Percentiles rank a stretch among this genome's conserved stretches.
phyloP scores from a whole-genome alignment of 2,888 invertebrate species.

The Acleris emargana region DNA sequence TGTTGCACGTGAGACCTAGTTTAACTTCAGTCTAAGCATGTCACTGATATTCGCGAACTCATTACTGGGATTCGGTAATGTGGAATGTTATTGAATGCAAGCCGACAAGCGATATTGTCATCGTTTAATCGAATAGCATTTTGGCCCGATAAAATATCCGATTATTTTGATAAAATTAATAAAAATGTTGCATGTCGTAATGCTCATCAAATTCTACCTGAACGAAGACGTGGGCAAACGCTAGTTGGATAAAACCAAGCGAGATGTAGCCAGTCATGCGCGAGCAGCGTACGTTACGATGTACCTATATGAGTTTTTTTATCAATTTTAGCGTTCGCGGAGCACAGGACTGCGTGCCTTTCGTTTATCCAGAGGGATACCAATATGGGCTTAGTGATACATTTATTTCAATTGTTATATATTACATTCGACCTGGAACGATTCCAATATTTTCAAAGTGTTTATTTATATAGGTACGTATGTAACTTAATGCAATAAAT shows the following conservation, averaged over 20 bases:
- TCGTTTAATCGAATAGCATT: too few relatives aligned
- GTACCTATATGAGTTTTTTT: constrained; percentile 51
- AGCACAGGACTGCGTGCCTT: constrained; percentile 44
- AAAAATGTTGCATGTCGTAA: constrained; percentile 10
- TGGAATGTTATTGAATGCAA: neutral
- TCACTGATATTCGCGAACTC: constrained; percentile 32
- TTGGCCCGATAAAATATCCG: neutral
- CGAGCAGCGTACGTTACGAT: constrained; percentile 41
- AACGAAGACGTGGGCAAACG: constrained; percentile 20
- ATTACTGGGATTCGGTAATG: constrained; percentile 21
- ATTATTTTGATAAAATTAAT: neutral
- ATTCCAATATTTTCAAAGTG: too few relatives aligned
- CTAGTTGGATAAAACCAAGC: constrained; percentile 42
- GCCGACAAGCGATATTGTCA: too few relatives aligned
- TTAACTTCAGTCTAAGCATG: constrained; percentile 29
- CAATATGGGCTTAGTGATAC: constrained; percentile 46
- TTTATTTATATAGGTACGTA: too few relatives aligned
- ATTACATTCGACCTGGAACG: too few relatives aligned
- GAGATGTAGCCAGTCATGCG: constrained; percentile 51
- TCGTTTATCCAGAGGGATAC: constrained; percentile 52
- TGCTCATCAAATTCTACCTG: constrained; percentile 23
- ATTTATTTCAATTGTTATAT: neutral
- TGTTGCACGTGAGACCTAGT: constrained; percentile 46
- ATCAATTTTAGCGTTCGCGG: constrained; percentile 52
- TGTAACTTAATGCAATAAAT: too few relatives aligned